phyloP scores from a whole-genome alignment of 2,113 vertebrate species.

The Coracopsis vasa region DNA sequence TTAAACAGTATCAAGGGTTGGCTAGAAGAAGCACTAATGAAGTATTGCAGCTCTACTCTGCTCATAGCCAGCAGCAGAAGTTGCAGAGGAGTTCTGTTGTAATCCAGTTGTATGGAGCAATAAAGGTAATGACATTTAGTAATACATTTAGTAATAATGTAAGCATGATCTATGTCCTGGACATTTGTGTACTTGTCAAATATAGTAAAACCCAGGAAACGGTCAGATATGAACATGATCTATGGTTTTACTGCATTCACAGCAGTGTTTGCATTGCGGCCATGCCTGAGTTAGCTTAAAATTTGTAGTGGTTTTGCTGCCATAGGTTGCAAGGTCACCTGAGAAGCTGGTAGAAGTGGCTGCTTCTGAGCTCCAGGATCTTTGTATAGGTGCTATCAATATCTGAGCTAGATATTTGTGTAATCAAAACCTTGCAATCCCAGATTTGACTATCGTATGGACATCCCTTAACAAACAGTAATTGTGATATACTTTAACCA shows the following conservation, averaged over 20 bases:
- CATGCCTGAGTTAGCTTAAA: neutral
- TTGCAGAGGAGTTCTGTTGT: neutral
- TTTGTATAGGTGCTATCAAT: neutral
- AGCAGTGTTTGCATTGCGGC: neutral
- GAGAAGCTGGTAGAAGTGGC: neutral
- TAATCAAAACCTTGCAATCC: neutral
- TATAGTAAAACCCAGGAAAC: neutral
- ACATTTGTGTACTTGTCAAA: neutral
- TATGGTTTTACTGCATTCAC: neutral
- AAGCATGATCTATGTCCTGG: neutral
- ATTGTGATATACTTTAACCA: neutral
- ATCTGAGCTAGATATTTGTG: neutral
- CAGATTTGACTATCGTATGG: neutral
- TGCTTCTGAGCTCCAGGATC: neutral
- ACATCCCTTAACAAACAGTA: neutral
- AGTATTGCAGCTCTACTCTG: neutral
- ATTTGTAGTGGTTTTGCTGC: neutral
- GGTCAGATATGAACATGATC: neutral
- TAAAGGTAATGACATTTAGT: constrained; percentile 49
- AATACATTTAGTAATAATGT: neutral
- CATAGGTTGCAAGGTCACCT: neutral
- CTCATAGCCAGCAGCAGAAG: neutral
- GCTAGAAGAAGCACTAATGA: neutral
- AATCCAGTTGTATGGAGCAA: neutral
- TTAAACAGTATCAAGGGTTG: constrained; percentile 10